phyloP scores from a whole-genome alignment of 2,888 invertebrate species.

The Apotomis turbidana region DNA sequence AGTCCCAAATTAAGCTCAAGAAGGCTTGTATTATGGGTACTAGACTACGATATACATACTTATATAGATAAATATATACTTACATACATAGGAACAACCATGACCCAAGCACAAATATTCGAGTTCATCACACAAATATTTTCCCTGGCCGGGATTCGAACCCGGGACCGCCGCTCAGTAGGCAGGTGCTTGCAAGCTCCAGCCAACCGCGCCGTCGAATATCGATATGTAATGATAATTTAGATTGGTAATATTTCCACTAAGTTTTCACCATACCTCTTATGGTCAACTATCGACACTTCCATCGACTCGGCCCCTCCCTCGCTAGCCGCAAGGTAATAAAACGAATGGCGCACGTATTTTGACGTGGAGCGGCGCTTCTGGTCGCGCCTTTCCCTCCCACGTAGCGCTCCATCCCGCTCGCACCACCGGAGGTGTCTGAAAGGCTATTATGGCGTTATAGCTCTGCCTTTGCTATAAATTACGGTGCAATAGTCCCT shows the following conservation, averaged over 20 bases:
- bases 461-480: conserved; percentile 76
- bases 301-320: conserved; percentile 47
- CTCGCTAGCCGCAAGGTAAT: conserved; percentile 70
- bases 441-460: conserved; percentile 79
- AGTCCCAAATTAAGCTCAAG: no score
- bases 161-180: no score
- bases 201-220: no score
- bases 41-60: no score
- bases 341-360: conserved; percentile 84
- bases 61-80: no score
- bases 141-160: no score
- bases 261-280: neutral
- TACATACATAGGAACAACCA: no score
- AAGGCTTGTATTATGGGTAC: no score
- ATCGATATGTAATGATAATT: no score
- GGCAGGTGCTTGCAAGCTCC: no score
- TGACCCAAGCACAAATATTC: no score
- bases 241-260: neutral
- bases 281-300: conserved; percentile 58
- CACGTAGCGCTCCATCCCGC: conserved; percentile 58
- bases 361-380: conserved; percentile 84
- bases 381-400: conserved; percentile 72
- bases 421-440: conserved; percentile 72
- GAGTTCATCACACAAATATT: no score
- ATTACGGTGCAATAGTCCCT: conserved; percentile 79